Evolutionary conservation across 2,113 vertebrate species (phyloP), one percentile per base, ranked within the genome.

Genomic region (Ciconia maguari): DNA sequence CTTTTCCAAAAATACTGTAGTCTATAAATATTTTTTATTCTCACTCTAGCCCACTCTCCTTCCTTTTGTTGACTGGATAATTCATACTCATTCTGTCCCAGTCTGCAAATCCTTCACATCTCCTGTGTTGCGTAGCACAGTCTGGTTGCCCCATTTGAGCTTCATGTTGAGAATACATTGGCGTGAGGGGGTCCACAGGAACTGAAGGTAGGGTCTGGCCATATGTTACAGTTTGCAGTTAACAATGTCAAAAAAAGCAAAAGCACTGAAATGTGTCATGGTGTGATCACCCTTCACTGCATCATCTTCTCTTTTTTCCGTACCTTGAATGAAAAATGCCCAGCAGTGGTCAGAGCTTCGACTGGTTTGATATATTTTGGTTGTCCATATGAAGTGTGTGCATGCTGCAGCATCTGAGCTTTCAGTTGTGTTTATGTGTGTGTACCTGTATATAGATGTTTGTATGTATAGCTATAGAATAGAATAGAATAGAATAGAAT

Each of bases 121-220:
- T 77, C 62, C 46, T 83, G 8, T 71, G 17, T 71, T 66, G 46
- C 0, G 0, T 49, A 54, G 55, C 21, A 30, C 11, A 32, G 19
- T n/a, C 61, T 51, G 38, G 17, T 52, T 94, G 61, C 34, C 11
- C 16, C 6, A 9, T 41, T 36, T n/a, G 61, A 92, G n/a, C 22
- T 55, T 76, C 32, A 7, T 44, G 61, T 52, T 78, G 20, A 71
- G 15, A 32, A 14, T n/a, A 52, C 1, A 0, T 3, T 65, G 41
- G 29, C 0, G 0, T 4, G 7, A 75, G 18, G 7, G 11, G 2
- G 2, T 72, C 32, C 30, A 13, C 46, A 68, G 38, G 30, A 55
- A 21, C 68, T 74, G 51, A 18, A 83, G 24, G 19, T 3, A 2
- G 16, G 16, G 8, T 62, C n/a, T 74, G 82, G 30, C 49, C 20